These are phyloP conservation scores for Xyliphius kryptos DNA, from an alignment of 2,113 vertebrate species.

Conservation along the genomic window DNA sequence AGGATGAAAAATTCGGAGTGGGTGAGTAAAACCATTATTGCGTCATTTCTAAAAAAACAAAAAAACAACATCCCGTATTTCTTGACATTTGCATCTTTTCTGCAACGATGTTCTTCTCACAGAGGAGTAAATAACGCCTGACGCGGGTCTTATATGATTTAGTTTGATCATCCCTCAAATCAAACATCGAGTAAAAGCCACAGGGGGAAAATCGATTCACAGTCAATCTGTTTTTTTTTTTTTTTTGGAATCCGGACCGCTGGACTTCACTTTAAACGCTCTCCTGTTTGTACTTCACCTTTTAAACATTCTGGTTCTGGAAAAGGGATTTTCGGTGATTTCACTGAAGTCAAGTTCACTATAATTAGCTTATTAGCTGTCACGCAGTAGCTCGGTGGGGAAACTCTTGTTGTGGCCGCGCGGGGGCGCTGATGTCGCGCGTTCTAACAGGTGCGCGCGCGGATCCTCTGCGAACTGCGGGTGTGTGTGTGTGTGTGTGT, in stretches of 20 bases:
- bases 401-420: conserved; percentile 5
- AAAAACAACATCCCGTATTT: background rate
- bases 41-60: background rate
- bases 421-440: conserved; percentile 18
- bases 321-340: background rate
- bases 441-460: conserved; percentile 21
- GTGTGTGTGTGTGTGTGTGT: no score
- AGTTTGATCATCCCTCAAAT: no score
- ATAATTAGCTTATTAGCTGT: background rate
- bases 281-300: no score
- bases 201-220: no score
- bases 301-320: no score
- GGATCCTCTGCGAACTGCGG: background rate
- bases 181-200: no score
- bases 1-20: conserved; percentile 34
- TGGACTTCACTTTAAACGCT: no score
- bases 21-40: conserved; percentile 18
- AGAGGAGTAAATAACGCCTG: no score
- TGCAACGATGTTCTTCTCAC: no score
- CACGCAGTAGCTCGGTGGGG: conserved; percentile 1
- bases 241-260: no score
- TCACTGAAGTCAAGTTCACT: background rate
- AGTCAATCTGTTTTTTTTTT: no score
- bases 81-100: conserved; percentile 1
- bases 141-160: no score